phyloP scores from a whole-genome alignment of 2,888 invertebrate genomes.

The Kuschelorhynchus macadamiae region DNA sequence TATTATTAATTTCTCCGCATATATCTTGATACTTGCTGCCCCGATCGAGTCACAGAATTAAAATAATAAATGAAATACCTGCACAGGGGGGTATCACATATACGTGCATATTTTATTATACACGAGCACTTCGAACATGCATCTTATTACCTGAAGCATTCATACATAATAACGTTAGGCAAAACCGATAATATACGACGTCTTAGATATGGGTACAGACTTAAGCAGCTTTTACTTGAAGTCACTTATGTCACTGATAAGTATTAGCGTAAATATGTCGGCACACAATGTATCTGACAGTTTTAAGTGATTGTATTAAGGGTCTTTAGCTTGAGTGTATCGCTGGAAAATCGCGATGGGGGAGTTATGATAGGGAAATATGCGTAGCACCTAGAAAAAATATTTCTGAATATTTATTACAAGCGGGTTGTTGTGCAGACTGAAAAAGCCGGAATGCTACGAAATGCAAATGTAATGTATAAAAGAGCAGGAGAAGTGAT shows the following conservation, averaged over 20 bases:
- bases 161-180: conserved; percentile 22
- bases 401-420: too few species aligned
- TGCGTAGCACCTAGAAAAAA: too few species aligned
- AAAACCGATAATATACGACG: conserved; percentile 14
- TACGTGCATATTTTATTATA: conserved; percentile 31
- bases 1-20: conserved; percentile 40
- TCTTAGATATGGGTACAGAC: conserved; percentile 5
- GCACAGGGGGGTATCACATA: conserved; percentile 33
- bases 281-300: neutral
- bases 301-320: too few species aligned
- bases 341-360: too few species aligned
- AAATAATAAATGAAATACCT: conserved; percentile 43
- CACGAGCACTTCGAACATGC: conserved; percentile 20
- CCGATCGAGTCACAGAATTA: conserved; percentile 32
- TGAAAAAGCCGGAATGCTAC: too few species aligned
- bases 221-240: conserved; percentile 22
- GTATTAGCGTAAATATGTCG: conserved; percentile 28
- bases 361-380: too few species aligned
- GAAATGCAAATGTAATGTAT: too few species aligned
- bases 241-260: neutral
- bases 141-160: conserved; percentile 33
- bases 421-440: too few species aligned
- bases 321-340: too few species aligned
- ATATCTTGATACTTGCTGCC: conserved; percentile 35
- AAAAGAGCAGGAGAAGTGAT: too few species aligned